Conservation (phyloP, 2,888 invertebrate genomes). For the Saturnia pavonia region DNA sequence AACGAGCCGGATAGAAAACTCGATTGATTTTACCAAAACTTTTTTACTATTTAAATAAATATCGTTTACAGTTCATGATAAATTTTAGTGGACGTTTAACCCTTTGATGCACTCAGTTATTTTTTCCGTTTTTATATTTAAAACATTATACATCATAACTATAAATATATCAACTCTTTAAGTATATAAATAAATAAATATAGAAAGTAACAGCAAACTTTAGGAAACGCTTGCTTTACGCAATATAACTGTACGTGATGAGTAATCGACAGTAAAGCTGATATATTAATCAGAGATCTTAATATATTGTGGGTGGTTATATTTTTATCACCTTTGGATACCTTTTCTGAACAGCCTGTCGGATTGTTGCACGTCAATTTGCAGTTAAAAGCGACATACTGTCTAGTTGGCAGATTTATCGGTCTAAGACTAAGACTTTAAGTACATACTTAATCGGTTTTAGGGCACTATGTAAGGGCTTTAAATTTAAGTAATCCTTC, state of each 20-base stretch:
- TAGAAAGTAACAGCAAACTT: not conserved
- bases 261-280: slow-evolving; percentile 19
- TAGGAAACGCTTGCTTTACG: slow-evolving; percentile 5
- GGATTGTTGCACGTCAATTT: not conserved
- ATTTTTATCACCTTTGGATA: slow-evolving; percentile 9
- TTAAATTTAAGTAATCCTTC: not conserved
- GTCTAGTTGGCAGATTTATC: not conserved
- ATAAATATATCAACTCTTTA: too few relatives aligned
- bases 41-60: too few relatives aligned
- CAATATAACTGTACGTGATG: slow-evolving; percentile 21
- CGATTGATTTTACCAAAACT: too few relatives aligned
- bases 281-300: slow-evolving; percentile 9
- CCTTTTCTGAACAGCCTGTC: not conserved
- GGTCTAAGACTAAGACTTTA: not conserved
- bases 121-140: not conserved
- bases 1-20: too few relatives aligned
- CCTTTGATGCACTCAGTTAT: not conserved
- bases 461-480: not conserved
- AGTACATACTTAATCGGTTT: too few relatives aligned
- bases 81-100: too few relatives aligned
- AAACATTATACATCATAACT: too few relatives aligned
- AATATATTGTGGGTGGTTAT: not conserved
- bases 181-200: not conserved
- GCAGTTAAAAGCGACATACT: not conserved
- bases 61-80: too few relatives aligned